Evolutionary conservation across 2,113 vertebrate species (phyloP).

Genomic region (Mesitornis unicolor): DNA sequence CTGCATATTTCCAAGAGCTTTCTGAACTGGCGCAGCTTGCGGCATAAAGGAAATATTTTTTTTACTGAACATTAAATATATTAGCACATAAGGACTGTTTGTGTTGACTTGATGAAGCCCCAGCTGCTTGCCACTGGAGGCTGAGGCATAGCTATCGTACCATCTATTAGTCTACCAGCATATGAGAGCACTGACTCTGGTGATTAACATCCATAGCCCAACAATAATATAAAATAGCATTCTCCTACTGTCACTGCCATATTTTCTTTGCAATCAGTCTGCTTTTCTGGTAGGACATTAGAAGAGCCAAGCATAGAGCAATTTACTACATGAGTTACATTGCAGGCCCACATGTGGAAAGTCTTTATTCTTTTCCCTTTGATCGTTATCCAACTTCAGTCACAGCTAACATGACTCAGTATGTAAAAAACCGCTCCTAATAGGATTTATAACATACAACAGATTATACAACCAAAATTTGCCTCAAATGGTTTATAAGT

Average conservation of each 20-base stretch:
- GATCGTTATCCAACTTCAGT: constrained; percentile 48
- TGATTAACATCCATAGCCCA: neutral
- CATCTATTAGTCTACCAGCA: neutral
- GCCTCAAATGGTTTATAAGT: constrained; percentile 53
- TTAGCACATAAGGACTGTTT: neutral
- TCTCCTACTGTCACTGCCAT: neutral
- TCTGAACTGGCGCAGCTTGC: neutral
- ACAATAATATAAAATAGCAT: neutral
- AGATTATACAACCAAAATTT: constrained; percentile 52
- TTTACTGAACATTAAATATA: neutral
- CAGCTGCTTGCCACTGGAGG: neutral
- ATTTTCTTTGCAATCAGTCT: neutral
- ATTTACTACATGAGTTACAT: neutral
- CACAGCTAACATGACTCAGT: constrained; percentile 55
- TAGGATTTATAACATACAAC: neutral
- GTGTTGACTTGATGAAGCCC: neutral
- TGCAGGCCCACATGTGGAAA: constrained; percentile 13
- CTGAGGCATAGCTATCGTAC: neutral
- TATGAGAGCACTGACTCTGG: neutral
- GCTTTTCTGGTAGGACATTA: neutral
- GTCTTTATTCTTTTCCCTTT: constrained; percentile 42
- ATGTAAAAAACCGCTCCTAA: neutral
- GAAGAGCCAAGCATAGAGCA: neutral
- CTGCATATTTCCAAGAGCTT: neutral
- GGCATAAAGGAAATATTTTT: neutral